Evolutionary conservation across 2,888 invertebrate genomes (phyloP).

Genomic region (Tachina lurida): DNA sequence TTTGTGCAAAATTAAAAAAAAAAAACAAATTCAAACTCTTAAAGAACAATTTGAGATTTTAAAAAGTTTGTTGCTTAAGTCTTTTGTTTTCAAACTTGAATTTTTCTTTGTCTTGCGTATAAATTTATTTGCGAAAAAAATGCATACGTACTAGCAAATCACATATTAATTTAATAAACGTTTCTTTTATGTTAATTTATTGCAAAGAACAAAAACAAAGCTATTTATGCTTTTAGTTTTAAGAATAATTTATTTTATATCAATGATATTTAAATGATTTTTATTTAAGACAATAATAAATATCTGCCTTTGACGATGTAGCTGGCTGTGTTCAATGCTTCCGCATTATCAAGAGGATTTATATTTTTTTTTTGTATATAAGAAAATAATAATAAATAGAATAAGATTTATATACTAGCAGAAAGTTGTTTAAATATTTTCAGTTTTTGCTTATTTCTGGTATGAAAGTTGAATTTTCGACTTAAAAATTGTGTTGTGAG

Average conservation of each 20-base stretch:
- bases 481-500: no score
- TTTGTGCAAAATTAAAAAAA: background rate
- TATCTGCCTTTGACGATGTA: no score
- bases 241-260: background rate
- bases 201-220: background rate
- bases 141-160: background rate
- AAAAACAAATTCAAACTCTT: no score
- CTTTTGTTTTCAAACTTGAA: constrained; percentile 16
- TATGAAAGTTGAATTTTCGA: no score
- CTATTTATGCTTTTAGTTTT: background rate
- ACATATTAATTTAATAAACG: background rate
- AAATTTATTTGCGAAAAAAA: background rate
- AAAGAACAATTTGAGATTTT: background rate
- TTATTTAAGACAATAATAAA: background rate
- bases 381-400: no score
- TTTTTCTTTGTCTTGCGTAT: background rate
- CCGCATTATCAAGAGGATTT: no score
- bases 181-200: background rate
- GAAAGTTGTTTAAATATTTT: no score
- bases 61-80: constrained; percentile 30
- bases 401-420: no score
- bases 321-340: no score
- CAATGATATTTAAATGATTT: background rate
- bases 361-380: no score
- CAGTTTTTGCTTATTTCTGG: no score